Conservation (phyloP, 2,888 invertebrate genomes). For the Limnephilus rhombicus region DNA sequence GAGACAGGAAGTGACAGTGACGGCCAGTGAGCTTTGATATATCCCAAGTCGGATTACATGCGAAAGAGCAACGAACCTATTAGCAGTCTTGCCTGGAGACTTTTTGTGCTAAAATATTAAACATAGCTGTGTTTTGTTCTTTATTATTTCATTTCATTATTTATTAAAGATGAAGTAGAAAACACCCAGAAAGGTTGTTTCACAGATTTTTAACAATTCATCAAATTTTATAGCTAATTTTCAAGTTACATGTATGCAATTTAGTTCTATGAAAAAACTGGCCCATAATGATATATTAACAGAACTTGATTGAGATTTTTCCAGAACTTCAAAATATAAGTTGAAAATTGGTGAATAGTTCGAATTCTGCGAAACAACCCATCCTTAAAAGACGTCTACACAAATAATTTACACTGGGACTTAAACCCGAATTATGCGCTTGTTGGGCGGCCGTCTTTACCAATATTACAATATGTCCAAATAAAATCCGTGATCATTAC, state of each 20-base stretch:
- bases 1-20: slow-evolving; percentile 20
- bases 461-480: background rate
- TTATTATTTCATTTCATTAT: background rate
- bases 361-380: no score
- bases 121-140: background rate
- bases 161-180: no score
- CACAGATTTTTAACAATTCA: no score
- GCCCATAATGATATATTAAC: no score
- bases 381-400: background rate
- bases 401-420: background rate
- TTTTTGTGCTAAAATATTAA: background rate
- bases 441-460: background rate
- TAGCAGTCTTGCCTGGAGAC: background rate
- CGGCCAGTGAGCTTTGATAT: background rate
- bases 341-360: no score
- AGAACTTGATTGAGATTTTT: no score
- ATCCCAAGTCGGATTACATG: slow-evolving; percentile 6
- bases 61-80: slow-evolving; percentile 21
- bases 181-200: no score
- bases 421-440: background rate
- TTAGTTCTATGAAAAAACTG: no score
- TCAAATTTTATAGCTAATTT: no score
- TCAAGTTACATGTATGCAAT: no score
- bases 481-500: no score
- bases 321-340: no score